Conservation (phyloP, 2,797 vertebrate species). For the Neosilurus mollespiculum region DNA sequence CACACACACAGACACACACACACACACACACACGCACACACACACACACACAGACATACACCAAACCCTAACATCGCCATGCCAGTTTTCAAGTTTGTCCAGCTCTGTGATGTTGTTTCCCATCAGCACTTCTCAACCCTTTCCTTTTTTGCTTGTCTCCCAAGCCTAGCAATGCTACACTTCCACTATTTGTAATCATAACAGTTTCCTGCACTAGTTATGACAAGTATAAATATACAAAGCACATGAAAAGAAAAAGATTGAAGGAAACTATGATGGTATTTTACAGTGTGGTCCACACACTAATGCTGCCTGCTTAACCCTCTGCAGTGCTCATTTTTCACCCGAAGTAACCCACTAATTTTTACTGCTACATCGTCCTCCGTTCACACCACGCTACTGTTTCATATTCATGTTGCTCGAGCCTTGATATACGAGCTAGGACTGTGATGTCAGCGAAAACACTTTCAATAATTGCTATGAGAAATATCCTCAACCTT, state of each 20-base stretch:
- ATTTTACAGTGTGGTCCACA: conserved; percentile 57
- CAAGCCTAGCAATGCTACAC: conserved; percentile 16
- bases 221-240: conserved; percentile 44
- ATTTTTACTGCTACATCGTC: conserved; percentile 74
- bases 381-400: conserved; percentile 68
- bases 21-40: conserved; percentile 35
- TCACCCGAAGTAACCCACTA: conserved; percentile 72
- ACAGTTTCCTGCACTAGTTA: conserved; percentile 24
- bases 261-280: conserved; percentile 49
- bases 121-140: conserved; percentile 39
- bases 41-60: conserved; percentile 30
- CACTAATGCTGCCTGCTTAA: conserved; percentile 67
- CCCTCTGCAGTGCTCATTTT: conserved; percentile 70
- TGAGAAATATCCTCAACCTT: conserved; percentile 94
- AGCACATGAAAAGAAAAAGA: conserved; percentile 47
- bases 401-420: conserved; percentile 73
- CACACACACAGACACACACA: conserved; percentile 22
- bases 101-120: conserved; percentile 39
- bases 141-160: conserved; percentile 9
- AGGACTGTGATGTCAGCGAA: conserved; percentile 86
- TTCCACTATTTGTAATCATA: conserved; percentile 36
- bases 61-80: conserved; percentile 35
- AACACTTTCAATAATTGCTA: conserved; percentile 96
- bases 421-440: conserved; percentile 84
- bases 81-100: conserved; percentile 38